phyloP scores from a whole-genome alignment of 2,888 invertebrate genomes.

The Pantelozetes paolii region DNA sequence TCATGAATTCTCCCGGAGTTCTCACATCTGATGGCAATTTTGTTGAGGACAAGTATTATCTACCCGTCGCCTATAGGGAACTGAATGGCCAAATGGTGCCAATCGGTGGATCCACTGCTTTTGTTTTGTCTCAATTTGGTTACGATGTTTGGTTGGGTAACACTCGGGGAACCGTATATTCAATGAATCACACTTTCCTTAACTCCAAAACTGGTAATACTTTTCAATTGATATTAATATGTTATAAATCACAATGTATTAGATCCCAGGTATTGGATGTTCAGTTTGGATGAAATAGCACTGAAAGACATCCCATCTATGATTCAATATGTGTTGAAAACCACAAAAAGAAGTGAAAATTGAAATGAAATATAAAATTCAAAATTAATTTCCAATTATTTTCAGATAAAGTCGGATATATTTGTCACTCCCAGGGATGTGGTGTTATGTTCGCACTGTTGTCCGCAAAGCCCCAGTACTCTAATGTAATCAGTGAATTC shows the following conservation, averaged over 20 bases:
- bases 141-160: constrained; percentile 7
- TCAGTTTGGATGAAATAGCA: background rate
- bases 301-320: constrained; percentile 19
- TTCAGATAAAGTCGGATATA: background rate
- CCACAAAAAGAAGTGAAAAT: constrained; percentile 7
- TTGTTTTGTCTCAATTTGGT: constrained; percentile 11
- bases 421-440: constrained; percentile 22
- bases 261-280: constrained; percentile 18
- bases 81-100: constrained; percentile 14
- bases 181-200: background rate
- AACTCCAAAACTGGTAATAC: background rate
- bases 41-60: background rate
- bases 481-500: background rate
- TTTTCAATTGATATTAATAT: background rate
- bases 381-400: background rate
- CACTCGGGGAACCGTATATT: background rate
- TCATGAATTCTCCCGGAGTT: background rate
- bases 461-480: background rate
- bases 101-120: background rate
- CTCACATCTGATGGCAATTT: background rate
- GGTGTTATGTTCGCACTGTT: background rate
- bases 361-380: background rate
- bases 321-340: constrained; percentile 8
- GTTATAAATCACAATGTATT: too few relatives aligned
- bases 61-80: background rate